Base-by-base conservation (phyloP, 2,797 vertebrate genomes). In the Centroberyx gerrardi region DNA sequence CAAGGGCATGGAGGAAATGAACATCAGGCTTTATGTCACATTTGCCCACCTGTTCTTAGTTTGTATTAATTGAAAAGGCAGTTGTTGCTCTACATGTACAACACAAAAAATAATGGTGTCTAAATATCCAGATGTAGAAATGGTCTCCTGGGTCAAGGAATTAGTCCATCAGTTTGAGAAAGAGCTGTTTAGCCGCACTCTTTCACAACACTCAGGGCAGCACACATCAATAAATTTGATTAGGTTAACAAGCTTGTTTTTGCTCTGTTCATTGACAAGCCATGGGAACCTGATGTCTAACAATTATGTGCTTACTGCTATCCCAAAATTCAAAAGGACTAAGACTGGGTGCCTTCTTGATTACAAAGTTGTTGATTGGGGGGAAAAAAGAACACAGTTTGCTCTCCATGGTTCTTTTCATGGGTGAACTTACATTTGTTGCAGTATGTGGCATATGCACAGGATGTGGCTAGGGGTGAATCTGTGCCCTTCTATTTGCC, bases 201-300 rank as follows among this genome's bases (percentile, higher is more conserved):
- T 80, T 64, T 84, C 68, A 61, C 82, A 69, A 75, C 48, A 80
- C 82, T 85, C 22, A 8, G 81, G 76, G 82, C 81, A 52, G 69
- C 49, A 56, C 77, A 80, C 76, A 73, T 92, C 90, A 87, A 93
- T 93, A 91, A 74, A 86, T 91, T 74, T 87, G 83, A 91, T 91
- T 90, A 87, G 84, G 83, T 82, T 90, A 93, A 93, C 92, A 92
- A 91, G 87, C 85, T 87, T 89, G 90, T 87, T 88, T 90, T 88
- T 91, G 84, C 76, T 85, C 86, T 84, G 77, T 83, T 75, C 85
- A 87, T 68, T 84, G 84, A 90, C 28, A 53, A 90, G 54, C 77
- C 78, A 51, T 69, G 74, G 80, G 76, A 90, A 62, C 18, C 67
- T 55, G 63, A 63, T 86, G 80, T 68, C 52, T 42, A 68, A 49